Evolutionary conservation across 2,888 invertebrate genomes (phyloP), one percentile per base, ranked within the genome.

Genomic region (Platerodrilus igneus): DNA sequence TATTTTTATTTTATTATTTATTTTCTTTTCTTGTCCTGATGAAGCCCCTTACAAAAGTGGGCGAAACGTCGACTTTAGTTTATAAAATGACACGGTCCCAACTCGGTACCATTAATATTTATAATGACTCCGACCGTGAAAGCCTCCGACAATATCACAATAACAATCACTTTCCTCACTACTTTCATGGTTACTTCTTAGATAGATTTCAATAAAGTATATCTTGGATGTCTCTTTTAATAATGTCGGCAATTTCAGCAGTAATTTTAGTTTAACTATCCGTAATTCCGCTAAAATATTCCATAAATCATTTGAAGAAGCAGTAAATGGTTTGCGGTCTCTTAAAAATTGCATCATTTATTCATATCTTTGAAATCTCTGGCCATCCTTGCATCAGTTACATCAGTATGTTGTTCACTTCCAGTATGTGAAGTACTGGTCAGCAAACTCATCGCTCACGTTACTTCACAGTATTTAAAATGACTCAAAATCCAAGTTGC

Each of bases 191-290:
- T 22, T 13, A 31, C 14, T 21, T 3, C 31, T 31, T 31, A 21
- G 20, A 14, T 14, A 21, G 31, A 19, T 31, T 31, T 25, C 14
- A 29, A 8, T 8, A 29, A 9, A 29, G 29, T 31, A 18, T 31
- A 31, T 31, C 31, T 31, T 31, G 14, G 13, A 31, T 20, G 31
- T 31, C 21, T 31, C 4, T 31, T 11, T 21, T 21, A 31, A 31
- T 31, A 9, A 25, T n/a, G 18, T 18, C 29, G 19, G 29, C 3
- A 16, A 19, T 29, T 29, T 29, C 19, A 10, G 29, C 17, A 20
- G 13, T 31, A 31, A 31, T 21, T 21, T 31, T 21, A 14, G 20
- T 31, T 8, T 19, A 13, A 31, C 31, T 31, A 20, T 20, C 31
- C 14, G 31, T 31, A 31, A 31, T 20, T 20, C 13, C 21, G 13